Percentiles rank a stretch among this genome's conserved stretches.
Conservation (phyloP, 2,888 invertebrate genomes). For the Osedax frankpressi region DNA sequence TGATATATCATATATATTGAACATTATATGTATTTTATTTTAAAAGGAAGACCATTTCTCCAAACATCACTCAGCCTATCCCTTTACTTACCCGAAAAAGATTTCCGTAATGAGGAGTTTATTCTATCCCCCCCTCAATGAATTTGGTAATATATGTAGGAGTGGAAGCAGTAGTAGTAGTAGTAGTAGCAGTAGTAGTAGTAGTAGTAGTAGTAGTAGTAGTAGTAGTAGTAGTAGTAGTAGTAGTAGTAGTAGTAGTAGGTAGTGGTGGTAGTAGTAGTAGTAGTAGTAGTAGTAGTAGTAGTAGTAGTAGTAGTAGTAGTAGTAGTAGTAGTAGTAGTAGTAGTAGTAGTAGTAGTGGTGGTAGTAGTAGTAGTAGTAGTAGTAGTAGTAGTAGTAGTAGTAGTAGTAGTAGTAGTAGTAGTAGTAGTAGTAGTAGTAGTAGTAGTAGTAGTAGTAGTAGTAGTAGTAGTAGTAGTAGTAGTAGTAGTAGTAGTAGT, state of each 20-base stretch:
- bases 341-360: background rate
- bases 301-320: background rate
- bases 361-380: background rate
- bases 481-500: slow-evolving; percentile 3
- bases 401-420: background rate
- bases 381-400: background rate
- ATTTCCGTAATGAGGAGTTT: too few species aligned
- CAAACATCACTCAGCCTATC: too few species aligned
- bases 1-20: too few species aligned
- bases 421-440: background rate
- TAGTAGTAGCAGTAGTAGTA: background rate
- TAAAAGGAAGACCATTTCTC: too few species aligned
- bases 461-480: slow-evolving; percentile 7
- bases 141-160: background rate
- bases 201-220: background rate
- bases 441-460: slow-evolving; percentile 4
- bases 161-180: background rate
- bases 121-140: too few species aligned
- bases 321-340: background rate
- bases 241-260: background rate
- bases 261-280: background rate
- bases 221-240: background rate
- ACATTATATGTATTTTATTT: too few species aligned
- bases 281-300: background rate
- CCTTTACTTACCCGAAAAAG: too few species aligned